Evolutionary conservation across 2,888 invertebrate species (phyloP), one percentile per base, ranked within the genome.

Genomic region (Drosophila nigricruria): DNA sequence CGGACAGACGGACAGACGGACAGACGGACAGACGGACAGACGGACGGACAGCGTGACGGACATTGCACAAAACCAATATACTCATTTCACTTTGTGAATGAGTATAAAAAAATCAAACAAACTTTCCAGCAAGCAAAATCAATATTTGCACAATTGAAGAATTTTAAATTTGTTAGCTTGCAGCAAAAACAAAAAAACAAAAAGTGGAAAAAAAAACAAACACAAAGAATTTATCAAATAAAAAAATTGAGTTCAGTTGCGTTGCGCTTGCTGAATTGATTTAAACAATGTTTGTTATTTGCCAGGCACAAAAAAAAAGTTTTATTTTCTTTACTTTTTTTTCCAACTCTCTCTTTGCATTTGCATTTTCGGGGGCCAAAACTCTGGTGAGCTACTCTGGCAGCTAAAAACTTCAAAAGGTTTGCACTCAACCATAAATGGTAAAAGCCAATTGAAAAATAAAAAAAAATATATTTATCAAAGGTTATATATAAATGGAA

Each of bases 351-450:
- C 45, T 27, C 23, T 34, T 45, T 45, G 61, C 63, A 84, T 89
- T 87, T 84, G 79, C 79, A 84, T 76, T 83, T 61, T 6, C 8
- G 27, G 58, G 52, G 38, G 45, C 30, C 53, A 67, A 45, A 63
- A 56, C 53, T 58, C 54, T 20, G 30, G 4, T 57, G 59, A 65
- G 65, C 61, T 73, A 76, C 77, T 82, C 68, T 57, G 57, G 57
- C 54, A 71, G 72, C 56, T 69, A 74, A 67, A 67, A 89, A 89
- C 84, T 89, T 89, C 70, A 89, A 84, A 83, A 76, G 76, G 47
- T 60, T 74, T 47, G 47, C 30, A 18, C 47, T 23, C 59, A 58
- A 59, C 65, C 70, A 73, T 57, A 63, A 79, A 87, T 70, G 61
- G 56, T 53, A 63, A 45, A 81, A 50, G 70, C 30, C 78, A 79